Conservation (phyloP, 1,140 invertebrate species). For the Maconellicoccus hirsutus region DNA sequence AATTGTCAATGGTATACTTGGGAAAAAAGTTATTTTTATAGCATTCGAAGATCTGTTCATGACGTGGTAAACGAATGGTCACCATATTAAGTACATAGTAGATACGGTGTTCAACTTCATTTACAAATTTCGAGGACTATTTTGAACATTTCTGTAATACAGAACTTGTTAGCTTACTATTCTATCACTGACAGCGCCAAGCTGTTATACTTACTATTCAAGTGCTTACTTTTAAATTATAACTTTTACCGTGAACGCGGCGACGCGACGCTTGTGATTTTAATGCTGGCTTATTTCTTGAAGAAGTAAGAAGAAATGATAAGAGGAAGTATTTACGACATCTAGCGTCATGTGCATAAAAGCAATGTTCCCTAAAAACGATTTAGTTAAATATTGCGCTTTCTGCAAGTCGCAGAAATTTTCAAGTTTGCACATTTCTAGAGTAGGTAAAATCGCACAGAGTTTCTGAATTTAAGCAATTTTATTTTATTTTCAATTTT, state of each 20-base stretch:
- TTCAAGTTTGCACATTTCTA: not conserved
- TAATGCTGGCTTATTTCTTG: not conserved
- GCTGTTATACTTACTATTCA: not conserved
- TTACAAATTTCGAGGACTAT: not conserved
- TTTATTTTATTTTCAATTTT: not conserved
- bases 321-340: not conserved
- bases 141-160: not conserved
- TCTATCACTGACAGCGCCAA: not conserved
- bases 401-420: not conserved
- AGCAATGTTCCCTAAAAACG: not conserved
- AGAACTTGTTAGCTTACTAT: not conserved
- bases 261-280: not conserved
- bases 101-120: not conserved
- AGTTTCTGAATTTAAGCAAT: not conserved
- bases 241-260: not conserved
- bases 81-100: too few species aligned
- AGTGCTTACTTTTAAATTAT: constrained; percentile 6
- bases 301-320: not conserved
- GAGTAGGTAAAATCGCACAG: not conserved
- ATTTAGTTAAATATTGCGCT: not conserved
- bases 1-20: not conserved
- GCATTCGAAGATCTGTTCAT: not conserved
- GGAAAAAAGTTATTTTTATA: not conserved
- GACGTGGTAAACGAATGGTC: not conserved
- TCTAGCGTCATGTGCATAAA: not conserved